Percentiles rank a stretch among this genome's conserved stretches.
These are phyloP conservation scores for Colius striatus DNA, from an alignment of 2,113 vertebrate genomes.

Conservation along the genomic window DNA sequence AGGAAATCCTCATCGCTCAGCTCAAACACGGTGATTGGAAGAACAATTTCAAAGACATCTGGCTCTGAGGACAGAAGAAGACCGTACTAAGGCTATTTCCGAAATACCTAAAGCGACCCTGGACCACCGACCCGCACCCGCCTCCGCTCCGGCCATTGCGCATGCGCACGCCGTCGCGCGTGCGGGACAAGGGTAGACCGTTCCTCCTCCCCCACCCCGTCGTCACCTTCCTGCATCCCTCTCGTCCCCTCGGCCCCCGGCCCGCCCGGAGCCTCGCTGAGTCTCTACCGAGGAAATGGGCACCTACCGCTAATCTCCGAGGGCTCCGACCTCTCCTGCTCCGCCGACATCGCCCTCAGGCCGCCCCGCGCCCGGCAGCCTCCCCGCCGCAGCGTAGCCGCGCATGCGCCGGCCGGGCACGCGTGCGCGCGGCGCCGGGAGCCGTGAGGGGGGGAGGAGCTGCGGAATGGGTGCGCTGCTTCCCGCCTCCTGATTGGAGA, in stretches of 20 bases:
- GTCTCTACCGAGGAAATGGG: rapidly evolving
- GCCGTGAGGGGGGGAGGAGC: no score
- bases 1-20: slow-evolving; percentile 54
- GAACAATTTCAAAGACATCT: slow-evolving; percentile 16
- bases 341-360: background rate
- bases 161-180: background rate
- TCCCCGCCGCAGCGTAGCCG: no score
- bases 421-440: no score
- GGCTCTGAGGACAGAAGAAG: background rate
- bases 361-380: no score
- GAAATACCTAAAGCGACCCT: rapidly evolving
- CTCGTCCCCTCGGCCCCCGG: background rate
- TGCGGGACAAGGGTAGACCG: no score
- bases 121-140: no score
- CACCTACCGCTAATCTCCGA: background rate
- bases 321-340: rapidly evolving
- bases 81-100: background rate
- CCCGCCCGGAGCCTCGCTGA: background rate
- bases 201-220: background rate
- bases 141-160: background rate
- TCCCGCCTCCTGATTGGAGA: background rate
- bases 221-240: rapidly evolving
- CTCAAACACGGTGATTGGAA: background rate
- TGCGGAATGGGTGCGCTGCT: no score
- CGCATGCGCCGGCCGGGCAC: no score